Evolutionary conservation across 2,113 vertebrate genomes (phyloP).

Genomic region (Noctilio leporinus): DNA sequence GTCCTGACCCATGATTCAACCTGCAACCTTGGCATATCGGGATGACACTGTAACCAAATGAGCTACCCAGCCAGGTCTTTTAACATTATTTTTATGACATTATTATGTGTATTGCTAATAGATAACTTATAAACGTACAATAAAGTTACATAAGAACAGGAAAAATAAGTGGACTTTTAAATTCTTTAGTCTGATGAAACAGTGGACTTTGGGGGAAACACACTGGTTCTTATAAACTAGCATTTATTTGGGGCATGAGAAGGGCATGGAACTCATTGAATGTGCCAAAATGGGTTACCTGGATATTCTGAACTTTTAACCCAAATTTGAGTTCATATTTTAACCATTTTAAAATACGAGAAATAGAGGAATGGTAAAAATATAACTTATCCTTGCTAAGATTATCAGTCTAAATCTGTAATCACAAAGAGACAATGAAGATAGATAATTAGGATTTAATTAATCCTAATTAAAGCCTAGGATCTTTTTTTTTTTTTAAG

Average conservation of each 20-base stretch:
- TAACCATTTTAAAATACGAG: background rate
- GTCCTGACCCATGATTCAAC: too few species aligned
- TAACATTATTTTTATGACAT: background rate
- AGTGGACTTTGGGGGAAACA: background rate
- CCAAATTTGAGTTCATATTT: background rate
- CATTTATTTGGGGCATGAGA: background rate
- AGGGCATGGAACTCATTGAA: background rate
- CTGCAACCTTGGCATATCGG: too few species aligned
- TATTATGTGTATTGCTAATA: background rate
- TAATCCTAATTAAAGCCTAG: background rate
- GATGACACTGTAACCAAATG: too few species aligned
- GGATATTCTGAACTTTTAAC: background rate
- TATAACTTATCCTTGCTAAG: background rate
- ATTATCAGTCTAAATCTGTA: background rate
- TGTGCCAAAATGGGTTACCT: background rate
- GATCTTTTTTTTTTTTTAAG: too few species aligned
- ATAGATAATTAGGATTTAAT: too few species aligned
- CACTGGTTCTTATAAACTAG: background rate
- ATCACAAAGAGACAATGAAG: background rate
- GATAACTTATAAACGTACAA: background rate
- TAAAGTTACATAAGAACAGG: background rate
- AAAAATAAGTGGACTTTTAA: background rate
- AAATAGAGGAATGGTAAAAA: background rate
- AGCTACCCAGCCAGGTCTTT: too few species aligned
- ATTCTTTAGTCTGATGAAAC: conserved; percentile 17